Evolutionary conservation across 2,888 invertebrate genomes (phyloP).

Genomic region (Cremastinae sp.): DNA sequence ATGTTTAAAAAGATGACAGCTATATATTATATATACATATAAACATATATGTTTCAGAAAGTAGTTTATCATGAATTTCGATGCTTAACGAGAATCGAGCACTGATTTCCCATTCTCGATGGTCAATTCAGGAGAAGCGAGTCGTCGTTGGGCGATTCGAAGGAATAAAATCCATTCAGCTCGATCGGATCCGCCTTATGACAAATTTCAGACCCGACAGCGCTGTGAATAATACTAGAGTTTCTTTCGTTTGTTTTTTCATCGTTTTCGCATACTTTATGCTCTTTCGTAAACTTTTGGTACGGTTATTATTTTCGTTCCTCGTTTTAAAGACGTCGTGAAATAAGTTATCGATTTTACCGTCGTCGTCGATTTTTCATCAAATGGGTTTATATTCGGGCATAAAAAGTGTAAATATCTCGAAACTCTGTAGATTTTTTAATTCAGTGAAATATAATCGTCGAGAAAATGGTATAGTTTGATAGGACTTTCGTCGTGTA

Average conservation of each 20-base stretch:
- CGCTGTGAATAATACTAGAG: slow-evolving; percentile 41
- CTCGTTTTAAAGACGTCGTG: slow-evolving; percentile 21
- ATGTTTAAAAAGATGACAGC: slow-evolving; percentile 1
- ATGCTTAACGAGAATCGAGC: slow-evolving; percentile 12
- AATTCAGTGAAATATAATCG: not conserved
- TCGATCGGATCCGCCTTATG: slow-evolving; percentile 28
- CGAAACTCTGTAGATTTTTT: not conserved
- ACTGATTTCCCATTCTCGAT: slow-evolving; percentile 33
- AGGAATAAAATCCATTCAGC: slow-evolving; percentile 5
- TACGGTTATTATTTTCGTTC: not conserved
- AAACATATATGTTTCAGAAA: slow-evolving; percentile 48
- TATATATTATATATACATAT: slow-evolving; percentile 9
- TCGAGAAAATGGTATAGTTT: not conserved
- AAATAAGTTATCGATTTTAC: slow-evolving; percentile 52
- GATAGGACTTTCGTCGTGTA: not conserved
- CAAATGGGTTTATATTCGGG: not conserved
- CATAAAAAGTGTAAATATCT: not conserved
- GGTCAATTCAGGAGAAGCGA: slow-evolving; percentile 14
- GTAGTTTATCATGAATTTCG: slow-evolving; percentile 50
- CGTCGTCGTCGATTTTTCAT: slow-evolving; percentile 51
- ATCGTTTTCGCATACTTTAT: slow-evolving; percentile 14
- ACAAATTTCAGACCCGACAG: slow-evolving; percentile 27
- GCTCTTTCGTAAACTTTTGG: slow-evolving; percentile 5
- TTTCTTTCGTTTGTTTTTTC: slow-evolving; percentile 2
- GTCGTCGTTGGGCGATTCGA: too few species aligned